Evolutionary conservation across 2,797 vertebrate species (phyloP).

Genomic region (Tragopan temminckii): DNA sequence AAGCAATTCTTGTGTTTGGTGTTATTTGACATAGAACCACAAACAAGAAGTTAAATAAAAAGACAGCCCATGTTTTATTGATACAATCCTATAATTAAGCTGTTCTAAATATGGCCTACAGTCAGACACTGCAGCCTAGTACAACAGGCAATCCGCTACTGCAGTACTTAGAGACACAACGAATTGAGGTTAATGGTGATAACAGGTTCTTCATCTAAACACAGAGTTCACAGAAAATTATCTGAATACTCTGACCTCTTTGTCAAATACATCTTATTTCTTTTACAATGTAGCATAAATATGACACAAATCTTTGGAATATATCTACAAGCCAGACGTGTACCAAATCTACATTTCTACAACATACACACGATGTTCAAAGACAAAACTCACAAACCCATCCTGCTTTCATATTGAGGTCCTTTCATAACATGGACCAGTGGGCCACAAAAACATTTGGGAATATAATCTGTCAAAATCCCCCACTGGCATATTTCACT

Average conservation of each 20-base stretch:
- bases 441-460: neutral
- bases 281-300: neutral
- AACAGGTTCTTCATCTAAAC: neutral
- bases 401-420: neutral
- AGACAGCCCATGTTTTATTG: neutral
- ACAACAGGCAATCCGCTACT: neutral
- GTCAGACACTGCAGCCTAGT: neutral
- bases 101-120: neutral
- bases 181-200: neutral
- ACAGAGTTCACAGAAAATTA: neutral
- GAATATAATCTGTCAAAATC: neutral
- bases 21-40: neutral
- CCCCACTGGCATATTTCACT: neutral
- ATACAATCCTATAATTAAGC: neutral
- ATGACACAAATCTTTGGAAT: neutral
- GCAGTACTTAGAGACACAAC: neutral
- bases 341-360: neutral
- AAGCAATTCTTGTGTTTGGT: neutral
- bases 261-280: neutral
- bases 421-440: neutral
- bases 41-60: neutral
- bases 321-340: neutral
- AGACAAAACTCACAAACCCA: neutral
- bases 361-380: neutral
- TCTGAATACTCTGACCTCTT: neutral